Evolutionary conservation across 2,113 vertebrate species (phyloP).

Genomic region (Lampris incognitus): DNA sequence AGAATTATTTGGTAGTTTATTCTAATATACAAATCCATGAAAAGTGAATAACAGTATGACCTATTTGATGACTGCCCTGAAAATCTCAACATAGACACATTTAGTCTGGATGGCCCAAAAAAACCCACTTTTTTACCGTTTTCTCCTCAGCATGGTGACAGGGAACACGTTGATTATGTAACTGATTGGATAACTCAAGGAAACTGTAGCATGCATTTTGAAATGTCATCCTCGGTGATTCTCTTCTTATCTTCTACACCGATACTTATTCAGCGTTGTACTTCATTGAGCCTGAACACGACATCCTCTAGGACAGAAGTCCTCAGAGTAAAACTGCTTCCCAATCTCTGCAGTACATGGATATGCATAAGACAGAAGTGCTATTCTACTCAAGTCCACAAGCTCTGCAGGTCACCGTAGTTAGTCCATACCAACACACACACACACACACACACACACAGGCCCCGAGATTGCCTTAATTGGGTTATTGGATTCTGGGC

Average conservation of each 20-base stretch:
- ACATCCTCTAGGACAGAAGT: too few relatives aligned
- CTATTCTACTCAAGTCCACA: constrained; percentile 38
- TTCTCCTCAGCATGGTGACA: too few relatives aligned
- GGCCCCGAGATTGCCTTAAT: constrained; percentile 2
- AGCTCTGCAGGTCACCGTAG: constrained; percentile 8
- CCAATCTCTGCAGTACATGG: neutral
- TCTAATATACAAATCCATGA: constrained; percentile 8
- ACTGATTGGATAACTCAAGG: too few relatives aligned
- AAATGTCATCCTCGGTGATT: too few relatives aligned
- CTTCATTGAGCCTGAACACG: too few relatives aligned
- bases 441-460: constrained; percentile 31
- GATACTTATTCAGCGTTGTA: too few relatives aligned
- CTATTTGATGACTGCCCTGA: neutral
- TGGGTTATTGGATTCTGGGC: too few relatives aligned
- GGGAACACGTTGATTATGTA: neutral
- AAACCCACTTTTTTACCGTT: too few relatives aligned
- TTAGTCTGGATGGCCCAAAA: neutral
- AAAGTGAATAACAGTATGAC: neutral
- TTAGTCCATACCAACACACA: constrained; percentile 34
- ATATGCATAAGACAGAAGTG: constrained; percentile 17
- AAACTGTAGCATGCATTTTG: too few relatives aligned
- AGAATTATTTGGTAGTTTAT: neutral
- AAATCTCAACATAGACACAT: neutral
- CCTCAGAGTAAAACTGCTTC: too few relatives aligned
- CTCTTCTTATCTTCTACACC: too few relatives aligned